Percentiles rank a stretch among this genome's conserved stretches.
phyloP scores from a whole-genome alignment of 1,140 invertebrate genomes.

The Cyrtorhinus lividipennis region DNA sequence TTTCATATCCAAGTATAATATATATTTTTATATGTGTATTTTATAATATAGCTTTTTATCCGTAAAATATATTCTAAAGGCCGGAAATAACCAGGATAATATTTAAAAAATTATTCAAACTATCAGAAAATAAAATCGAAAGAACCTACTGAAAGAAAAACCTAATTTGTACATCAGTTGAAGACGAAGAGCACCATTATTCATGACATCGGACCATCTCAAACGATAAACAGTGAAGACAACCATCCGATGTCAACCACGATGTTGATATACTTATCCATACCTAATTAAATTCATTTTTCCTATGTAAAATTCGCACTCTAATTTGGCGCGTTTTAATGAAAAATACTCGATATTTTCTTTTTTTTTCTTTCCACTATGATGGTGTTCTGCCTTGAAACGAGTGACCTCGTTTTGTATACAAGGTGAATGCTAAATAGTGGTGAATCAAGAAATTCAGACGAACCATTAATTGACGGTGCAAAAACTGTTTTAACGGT shows the following conservation, averaged over 20 bases:
- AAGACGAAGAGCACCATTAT: background rate
- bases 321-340: too few species aligned
- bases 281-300: background rate
- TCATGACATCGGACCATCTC: background rate
- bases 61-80: background rate
- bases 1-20: background rate
- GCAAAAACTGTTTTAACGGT: too few species aligned
- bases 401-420: too few species aligned
- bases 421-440: too few species aligned
- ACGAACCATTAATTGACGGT: too few species aligned
- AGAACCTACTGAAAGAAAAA: background rate
- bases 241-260: background rate
- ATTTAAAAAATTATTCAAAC: background rate
- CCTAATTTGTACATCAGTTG: slow-evolving; percentile 2
- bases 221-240: too few species aligned
- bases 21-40: background rate
- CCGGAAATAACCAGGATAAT: slow-evolving; percentile 5
- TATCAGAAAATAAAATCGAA: background rate
- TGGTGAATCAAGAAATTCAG: too few species aligned
- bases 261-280: background rate
- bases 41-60: background rate
- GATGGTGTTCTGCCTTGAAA: background rate
- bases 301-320: background rate
- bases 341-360: background rate
- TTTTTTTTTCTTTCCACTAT: background rate